These are phyloP conservation scores for Acomys russatus DNA, from an alignment of 2,797 vertebrate species.

Conservation along the genomic window DNA sequence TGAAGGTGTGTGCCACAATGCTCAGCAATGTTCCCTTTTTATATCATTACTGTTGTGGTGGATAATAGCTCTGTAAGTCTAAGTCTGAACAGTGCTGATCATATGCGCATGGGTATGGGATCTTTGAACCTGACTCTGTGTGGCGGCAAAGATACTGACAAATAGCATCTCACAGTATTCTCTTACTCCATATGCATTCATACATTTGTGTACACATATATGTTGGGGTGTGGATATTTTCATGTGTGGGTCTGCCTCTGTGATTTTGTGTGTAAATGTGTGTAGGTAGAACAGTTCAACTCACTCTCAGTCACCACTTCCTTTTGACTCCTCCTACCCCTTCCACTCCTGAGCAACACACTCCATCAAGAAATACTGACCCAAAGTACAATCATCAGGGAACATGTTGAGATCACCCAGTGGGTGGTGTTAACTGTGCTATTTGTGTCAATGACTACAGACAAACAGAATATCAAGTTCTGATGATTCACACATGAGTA, in stretches of 20 bases:
- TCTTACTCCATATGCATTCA: neutral
- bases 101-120: neutral
- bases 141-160: neutral
- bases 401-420: neutral
- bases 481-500: neutral
- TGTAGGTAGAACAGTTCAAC: neutral
- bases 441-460: neutral
- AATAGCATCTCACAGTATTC: neutral
- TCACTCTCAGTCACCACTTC: neutral
- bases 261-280: neutral
- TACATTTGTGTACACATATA: fast-evolving
- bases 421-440: too few relatives aligned
- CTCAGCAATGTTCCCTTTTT: neutral
- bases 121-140: neutral
- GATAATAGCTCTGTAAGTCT: neutral
- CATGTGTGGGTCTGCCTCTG: neutral
- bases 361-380: neutral
- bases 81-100: neutral
- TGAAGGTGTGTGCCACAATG: neutral
- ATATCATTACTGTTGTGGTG: neutral
- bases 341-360: neutral
- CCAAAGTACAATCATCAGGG: neutral
- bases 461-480: too few relatives aligned
- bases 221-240: neutral
- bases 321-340: neutral